Base-by-base conservation (phyloP, 2,797 vertebrate genomes). In the Nyctalus aviator region DNA sequence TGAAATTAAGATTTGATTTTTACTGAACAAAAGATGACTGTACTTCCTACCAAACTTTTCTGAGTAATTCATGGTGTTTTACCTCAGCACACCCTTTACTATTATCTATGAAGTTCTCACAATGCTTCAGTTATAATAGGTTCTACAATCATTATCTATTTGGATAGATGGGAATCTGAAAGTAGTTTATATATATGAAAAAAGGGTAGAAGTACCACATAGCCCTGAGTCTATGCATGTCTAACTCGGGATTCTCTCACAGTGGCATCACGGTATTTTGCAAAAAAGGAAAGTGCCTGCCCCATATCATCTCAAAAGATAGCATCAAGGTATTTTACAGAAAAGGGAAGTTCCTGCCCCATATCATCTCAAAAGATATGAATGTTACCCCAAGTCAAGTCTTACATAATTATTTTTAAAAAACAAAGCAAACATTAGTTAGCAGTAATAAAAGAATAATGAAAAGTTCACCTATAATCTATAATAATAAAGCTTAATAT, bases 1-100 rank as follows among this genome's bases (percentile, higher is more conserved):
- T n/a, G 68, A 84, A 30, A 69, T 94, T 84, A 86, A 48, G 37
- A 53, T 93, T 92, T 73, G 77, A 35, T 91, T 86, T 95, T 90
- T 85, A 89, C 32, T 50, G 69, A 93, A 71, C 44, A 83, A 71
- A 78, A 76, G 44, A 46, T 77, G 72, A 93, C 13, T 93, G 76
- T 50, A 50, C 48, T 53, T 91, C 72, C 62, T 83, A 48, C 35
- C 44, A 85, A 88, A 73, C 32, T 85, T 86, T 86, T 93, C 66
- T 88, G 69, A 89, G 89, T 59, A 78, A 68, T 44, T 44, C 72
- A 15, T n/a, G 84, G 73, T 32, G 68, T 83, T 84, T 78, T n/a
- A 93, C 41, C 13, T 69, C 55, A 4, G 17, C 5, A 53, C 86
- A 88, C 72, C 6, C 75, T 84, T 55, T 69, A 41, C 20, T 23